These are phyloP conservation scores for Manis pentadactyla DNA, from an alignment of 2,797 vertebrate genomes.

Conservation along the genomic window DNA sequence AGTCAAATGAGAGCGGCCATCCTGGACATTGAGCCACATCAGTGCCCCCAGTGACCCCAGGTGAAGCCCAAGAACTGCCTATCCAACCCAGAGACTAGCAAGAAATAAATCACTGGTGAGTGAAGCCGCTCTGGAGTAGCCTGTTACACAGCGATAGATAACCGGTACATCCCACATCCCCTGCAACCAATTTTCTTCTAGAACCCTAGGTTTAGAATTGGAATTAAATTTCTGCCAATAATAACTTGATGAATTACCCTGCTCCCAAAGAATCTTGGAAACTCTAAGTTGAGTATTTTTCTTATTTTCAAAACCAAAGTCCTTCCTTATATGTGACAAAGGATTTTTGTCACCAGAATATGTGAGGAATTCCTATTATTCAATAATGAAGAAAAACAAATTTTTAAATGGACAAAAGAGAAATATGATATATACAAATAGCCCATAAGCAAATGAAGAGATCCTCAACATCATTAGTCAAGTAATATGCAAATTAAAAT, in stretches of 20 bases:
- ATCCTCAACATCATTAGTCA: background rate
- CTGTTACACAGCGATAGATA: background rate
- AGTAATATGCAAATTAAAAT: constrained; percentile 23
- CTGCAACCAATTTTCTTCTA: background rate
- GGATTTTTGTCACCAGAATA: background rate
- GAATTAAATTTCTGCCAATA: background rate
- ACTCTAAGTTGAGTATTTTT: background rate
- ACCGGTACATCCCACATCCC: background rate
- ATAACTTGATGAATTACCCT: background rate
- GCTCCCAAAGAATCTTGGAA: background rate
- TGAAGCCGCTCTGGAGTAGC: background rate
- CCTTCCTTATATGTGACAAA: background rate
- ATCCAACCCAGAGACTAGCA: background rate
- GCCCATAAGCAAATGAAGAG: background rate
- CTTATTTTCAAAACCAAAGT: background rate
- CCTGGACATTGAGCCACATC: background rate
- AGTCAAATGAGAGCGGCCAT: background rate
- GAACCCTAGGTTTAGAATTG: background rate
- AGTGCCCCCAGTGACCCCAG: background rate
- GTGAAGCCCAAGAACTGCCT: background rate
- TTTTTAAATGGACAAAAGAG: background rate
- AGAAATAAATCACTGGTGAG: background rate
- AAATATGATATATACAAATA: background rate
- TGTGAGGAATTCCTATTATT: background rate
- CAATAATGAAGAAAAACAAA: background rate